Conservation (phyloP, 2,113 vertebrate genomes). For the Raphicerus campestris region DNA sequence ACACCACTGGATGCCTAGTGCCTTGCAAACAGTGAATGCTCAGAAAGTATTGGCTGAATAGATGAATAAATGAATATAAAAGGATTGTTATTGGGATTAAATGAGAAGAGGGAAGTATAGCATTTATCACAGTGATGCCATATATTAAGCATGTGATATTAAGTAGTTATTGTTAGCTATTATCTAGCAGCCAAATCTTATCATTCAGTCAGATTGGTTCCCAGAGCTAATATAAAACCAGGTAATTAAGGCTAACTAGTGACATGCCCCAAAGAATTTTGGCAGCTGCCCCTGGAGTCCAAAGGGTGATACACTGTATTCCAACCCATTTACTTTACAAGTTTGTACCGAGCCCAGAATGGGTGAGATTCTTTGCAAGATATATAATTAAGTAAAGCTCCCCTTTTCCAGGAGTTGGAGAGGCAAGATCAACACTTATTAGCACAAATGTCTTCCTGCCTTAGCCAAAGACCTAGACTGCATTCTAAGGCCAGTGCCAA, state of each 20-base stretch:
- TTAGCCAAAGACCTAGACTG: background rate
- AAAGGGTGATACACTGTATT: background rate
- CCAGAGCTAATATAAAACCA: conserved; percentile 44
- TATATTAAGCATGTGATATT: background rate
- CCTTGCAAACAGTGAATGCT: background rate
- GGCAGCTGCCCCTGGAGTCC: background rate
- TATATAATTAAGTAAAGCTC: background rate
- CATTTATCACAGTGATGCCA: background rate
- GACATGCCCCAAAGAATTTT: conserved; percentile 3
- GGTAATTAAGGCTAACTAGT: conserved; percentile 43
- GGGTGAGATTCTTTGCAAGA: background rate
- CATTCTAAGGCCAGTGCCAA: background rate
- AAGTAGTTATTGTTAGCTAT: conserved; percentile 1
- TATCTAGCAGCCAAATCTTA: conserved; percentile 16
- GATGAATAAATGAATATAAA: background rate
- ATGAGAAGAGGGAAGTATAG: background rate
- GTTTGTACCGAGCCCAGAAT: background rate
- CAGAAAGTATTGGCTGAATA: background rate
- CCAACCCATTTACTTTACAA: conserved; percentile 13
- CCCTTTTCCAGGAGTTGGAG: background rate
- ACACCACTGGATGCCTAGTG: background rate
- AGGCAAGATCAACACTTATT: background rate
- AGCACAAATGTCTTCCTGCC: background rate
- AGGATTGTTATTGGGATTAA: background rate
- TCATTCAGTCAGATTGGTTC: background rate